phyloP scores from a whole-genome alignment of 2,888 invertebrate genomes.

The Polyommatus icarus region DNA sequence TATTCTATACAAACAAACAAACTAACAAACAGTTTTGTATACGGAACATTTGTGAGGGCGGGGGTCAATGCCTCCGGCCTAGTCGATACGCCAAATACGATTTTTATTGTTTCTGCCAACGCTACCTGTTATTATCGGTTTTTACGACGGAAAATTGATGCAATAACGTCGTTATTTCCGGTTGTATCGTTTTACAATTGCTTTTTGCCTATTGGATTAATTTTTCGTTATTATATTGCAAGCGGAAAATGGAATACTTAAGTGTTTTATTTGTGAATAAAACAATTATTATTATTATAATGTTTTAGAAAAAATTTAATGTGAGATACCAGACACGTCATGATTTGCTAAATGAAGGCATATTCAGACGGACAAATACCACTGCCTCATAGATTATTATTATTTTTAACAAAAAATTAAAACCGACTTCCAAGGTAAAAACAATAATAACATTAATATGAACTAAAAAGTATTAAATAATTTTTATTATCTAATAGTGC shows the following conservation, averaged over 20 bases:
- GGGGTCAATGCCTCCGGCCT: slow-evolving; percentile 51
- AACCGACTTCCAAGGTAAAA: too few species aligned
- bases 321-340: too few species aligned
- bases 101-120: slow-evolving; percentile 34
- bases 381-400: too few species aligned
- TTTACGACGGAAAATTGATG: slow-evolving; percentile 20
- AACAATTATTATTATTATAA: too few species aligned
- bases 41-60: slow-evolving; percentile 46
- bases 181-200: slow-evolving; percentile 1
- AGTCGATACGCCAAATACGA: slow-evolving; percentile 41
- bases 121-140: slow-evolving; percentile 17
- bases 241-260: background rate
- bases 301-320: too few species aligned
- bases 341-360: too few species aligned
- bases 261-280: too few species aligned
- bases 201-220: background rate
- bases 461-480: too few species aligned
- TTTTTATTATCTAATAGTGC: too few species aligned
- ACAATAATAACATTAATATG: too few species aligned
- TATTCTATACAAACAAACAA: slow-evolving; percentile 37
- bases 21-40: slow-evolving; percentile 32
- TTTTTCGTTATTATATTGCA: background rate
- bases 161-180: background rate
- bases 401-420: too few species aligned
- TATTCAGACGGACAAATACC: too few species aligned